Percentiles rank a stretch among this genome's conserved stretches.
Evolutionary conservation across 2,113 vertebrate genomes (phyloP).

Genomic region (Myrmecobius fasciatus): DNA sequence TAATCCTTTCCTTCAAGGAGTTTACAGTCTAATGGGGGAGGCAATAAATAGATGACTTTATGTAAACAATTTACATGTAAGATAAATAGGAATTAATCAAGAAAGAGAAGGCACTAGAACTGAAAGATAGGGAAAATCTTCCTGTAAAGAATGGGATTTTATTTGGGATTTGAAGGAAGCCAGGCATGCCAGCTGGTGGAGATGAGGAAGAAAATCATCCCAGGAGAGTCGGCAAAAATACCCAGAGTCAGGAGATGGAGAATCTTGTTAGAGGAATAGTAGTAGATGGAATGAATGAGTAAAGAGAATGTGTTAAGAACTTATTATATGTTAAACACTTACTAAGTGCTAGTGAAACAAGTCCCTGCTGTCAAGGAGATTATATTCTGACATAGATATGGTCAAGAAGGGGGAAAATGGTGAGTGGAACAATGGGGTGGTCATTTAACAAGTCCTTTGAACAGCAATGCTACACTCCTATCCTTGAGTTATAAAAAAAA

Average conservation of each 20-base stretch:
- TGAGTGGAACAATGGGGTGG: too few species aligned
- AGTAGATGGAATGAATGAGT: neutral
- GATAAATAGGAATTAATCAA: neutral
- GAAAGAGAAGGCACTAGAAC: neutral
- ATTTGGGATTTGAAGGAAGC: neutral
- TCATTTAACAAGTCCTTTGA: neutral
- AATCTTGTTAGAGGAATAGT: neutral
- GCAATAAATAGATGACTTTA: neutral
- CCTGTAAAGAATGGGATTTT: neutral
- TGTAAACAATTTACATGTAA: neutral
- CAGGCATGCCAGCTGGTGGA: neutral
- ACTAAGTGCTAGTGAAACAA: neutral
- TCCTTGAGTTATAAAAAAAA: neutral
- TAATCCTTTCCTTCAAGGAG: neutral
- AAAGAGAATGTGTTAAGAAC: neutral
- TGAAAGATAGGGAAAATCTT: neutral
- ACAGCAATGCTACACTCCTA: neutral
- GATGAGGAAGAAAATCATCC: neutral
- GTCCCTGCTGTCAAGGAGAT: neutral
- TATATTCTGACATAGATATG: neutral
- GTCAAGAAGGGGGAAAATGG: too few species aligned
- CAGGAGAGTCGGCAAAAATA: neutral
- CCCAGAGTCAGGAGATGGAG: neutral
- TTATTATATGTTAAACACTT: neutral
- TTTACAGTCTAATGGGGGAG: neutral